Percentiles rank a stretch among this genome's conserved stretches.
These are phyloP conservation scores for Mesocentrotus franciscanus DNA, from an alignment of 53 echinoderm and acorn worm genomes.

Conservation along the genomic window DNA sequence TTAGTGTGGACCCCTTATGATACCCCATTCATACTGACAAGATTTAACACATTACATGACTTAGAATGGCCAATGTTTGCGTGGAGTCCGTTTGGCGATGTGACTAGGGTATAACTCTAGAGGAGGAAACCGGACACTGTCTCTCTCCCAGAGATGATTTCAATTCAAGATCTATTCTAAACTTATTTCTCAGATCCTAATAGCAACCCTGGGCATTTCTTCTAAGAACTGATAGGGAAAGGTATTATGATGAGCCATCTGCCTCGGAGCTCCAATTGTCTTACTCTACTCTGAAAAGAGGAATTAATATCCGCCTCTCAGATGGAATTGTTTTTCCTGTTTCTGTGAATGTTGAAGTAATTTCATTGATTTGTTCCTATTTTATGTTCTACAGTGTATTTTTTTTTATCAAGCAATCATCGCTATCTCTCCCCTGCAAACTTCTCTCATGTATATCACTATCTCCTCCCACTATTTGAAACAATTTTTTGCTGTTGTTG, in stretches of 20 bases:
- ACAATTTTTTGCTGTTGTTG: too few species aligned
- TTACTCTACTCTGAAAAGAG: background rate
- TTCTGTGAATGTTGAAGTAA: conserved; percentile 25
- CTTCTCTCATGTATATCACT: too few species aligned
- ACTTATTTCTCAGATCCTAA: background rate
- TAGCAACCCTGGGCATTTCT: background rate
- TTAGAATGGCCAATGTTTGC: too few species aligned
- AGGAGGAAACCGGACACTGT: background rate
- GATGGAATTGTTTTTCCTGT: background rate
- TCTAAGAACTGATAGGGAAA: background rate
- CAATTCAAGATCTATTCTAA: conserved; percentile 16
- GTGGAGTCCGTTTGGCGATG: background rate
- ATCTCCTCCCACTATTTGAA: too few species aligned
- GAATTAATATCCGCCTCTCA: background rate
- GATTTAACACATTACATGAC: too few species aligned
- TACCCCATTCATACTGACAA: too few species aligned
- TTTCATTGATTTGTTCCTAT: background rate
- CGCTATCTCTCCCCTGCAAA: background rate
- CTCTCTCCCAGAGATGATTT: background rate
- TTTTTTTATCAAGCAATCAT: background rate
- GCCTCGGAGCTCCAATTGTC: background rate
- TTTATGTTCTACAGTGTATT: background rate
- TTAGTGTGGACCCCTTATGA: too few species aligned
- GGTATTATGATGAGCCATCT: background rate
- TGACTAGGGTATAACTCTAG: background rate